phyloP scores from a whole-genome alignment of 2,888 invertebrate species.

The Fragum fragum region DNA sequence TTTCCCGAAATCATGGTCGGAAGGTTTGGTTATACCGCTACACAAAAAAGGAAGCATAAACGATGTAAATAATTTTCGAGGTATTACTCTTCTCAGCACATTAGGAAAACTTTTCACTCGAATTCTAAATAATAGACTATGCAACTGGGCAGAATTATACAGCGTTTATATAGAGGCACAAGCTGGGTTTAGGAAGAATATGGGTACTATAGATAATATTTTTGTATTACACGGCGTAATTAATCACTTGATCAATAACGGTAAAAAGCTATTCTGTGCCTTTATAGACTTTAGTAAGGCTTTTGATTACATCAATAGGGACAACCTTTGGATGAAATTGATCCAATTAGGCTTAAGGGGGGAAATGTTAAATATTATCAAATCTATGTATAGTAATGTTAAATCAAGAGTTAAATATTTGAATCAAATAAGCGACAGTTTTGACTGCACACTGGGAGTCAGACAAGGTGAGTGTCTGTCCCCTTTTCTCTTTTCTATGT shows the following conservation, averaged over 20 bases:
- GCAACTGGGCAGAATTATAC: no score
- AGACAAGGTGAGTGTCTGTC: slow-evolving; percentile 48
- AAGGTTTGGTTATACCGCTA: slow-evolving; percentile 8
- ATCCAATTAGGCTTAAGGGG: slow-evolving; percentile 31
- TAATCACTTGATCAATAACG: no score
- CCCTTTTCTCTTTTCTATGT: slow-evolving; percentile 41
- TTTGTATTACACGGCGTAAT: no score
- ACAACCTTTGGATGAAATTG: slow-evolving; percentile 33
- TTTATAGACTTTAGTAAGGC: slow-evolving; percentile 44
- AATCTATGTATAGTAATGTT: no score
- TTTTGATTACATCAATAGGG: slow-evolving; percentile 35
- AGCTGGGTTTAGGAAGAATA: no score
- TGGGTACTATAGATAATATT: no score
- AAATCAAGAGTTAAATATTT: no score
- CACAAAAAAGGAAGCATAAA: slow-evolving; percentile 11
- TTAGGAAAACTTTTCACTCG: slow-evolving; percentile 17
- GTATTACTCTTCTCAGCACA: slow-evolving; percentile 11
- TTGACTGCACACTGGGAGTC: slow-evolving; percentile 31
- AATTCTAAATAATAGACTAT: not conserved
- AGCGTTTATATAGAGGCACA: slow-evolving; percentile 7
- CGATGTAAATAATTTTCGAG: slow-evolving; percentile 2
- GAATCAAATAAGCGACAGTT: slow-evolving; percentile 11
- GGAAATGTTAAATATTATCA: no score
- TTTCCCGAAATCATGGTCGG: slow-evolving; percentile 28
- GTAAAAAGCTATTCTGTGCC: no score